A percentile compares a stretch with the other conserved stretches of the same genome.
phyloP scores from a whole-genome alignment of 2,888 invertebrate genomes.

The Sturmia bella region DNA sequence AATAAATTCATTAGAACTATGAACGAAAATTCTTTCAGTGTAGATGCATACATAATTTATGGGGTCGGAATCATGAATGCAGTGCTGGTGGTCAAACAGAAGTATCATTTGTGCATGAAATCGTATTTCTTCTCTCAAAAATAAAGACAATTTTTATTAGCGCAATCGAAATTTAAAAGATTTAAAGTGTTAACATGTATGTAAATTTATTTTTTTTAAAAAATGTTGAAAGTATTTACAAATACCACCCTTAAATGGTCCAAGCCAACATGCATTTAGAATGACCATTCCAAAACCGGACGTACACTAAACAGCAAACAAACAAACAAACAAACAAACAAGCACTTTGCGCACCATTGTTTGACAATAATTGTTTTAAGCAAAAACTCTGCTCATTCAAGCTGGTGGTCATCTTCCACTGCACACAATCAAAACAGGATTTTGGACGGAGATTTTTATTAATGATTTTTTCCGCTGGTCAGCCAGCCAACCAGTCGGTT shows the following conservation, averaged over 20 bases:
- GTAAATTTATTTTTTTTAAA: too few species aligned
- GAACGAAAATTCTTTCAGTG: too few species aligned
- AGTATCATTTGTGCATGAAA: too few species aligned
- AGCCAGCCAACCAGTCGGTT: slow-evolving; percentile 1
- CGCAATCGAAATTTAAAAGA: too few species aligned
- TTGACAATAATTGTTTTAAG: neutral
- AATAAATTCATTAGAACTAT: too few species aligned
- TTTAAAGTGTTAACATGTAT: too few species aligned
- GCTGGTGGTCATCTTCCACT: slow-evolving; percentile 18
- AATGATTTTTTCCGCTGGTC: slow-evolving; percentile 44
- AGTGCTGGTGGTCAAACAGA: too few species aligned
- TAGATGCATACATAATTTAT: too few species aligned
- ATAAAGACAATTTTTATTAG: too few species aligned
- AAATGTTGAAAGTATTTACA: neutral
- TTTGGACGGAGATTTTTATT: slow-evolving; percentile 6
- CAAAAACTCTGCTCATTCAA: slow-evolving; percentile 4
- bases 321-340: too few species aligned
- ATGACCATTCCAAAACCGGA: slow-evolving; percentile 43
- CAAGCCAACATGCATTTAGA: neutral
- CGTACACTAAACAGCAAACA: slow-evolving; percentile 53
- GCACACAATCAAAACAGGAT: slow-evolving; percentile 33
- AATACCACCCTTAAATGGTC: slow-evolving; percentile 26
- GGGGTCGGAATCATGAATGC: too few species aligned
- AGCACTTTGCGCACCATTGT: neutral
- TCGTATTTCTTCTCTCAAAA: too few species aligned